Evolutionary conservation across 1,140 invertebrate genomes (phyloP), one percentile per base, ranked within the genome.

Genomic region (Camponotus vicinus): DNA sequence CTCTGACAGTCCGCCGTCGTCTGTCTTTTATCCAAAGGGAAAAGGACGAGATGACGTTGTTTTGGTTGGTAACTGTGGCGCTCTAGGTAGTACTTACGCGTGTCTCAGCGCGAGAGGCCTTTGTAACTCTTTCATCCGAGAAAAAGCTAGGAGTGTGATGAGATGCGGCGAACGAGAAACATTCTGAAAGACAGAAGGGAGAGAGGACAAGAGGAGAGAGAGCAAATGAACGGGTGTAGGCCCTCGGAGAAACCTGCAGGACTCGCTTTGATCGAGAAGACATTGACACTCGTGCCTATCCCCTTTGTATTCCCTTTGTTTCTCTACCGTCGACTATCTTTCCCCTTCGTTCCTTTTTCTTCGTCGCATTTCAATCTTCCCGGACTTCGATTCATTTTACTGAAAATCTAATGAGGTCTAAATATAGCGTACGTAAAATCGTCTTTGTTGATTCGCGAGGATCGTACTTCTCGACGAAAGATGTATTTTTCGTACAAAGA

Each of bases 61-160:
- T 80, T 84, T 76, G 52, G 61, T 84, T 76, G 52, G 61, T 61
- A 57, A 42, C 61, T 71, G 67, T 55, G 55, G 45, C 45, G 45
- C 49, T 52, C 52, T 75, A 57, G 71, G 83, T 82, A 69, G 69
- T 88, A 78, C 86, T 89, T 84, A 71, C 49, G 64, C 73, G 64
- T 87, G 69, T 88, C 77, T 76, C 75, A 63, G 42, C 13, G 21
- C 21, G 34, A 88, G 27, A 88, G 73, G 67, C 61, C 88, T 91
- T 91, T 84, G 77, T 67, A 86, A 85, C 83, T 88, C 88, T 88
- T 88, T 88, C 89, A 91, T 88, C 83, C 83, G 59, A 57, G 70
- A 88, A 82, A 89, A 82, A 87, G 85, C 52, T 75, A 78, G 52
- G 69, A 83, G 79, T 73, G 69, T 83, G 86, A 80, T 78, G 86